Percentiles rank a stretch among this genome's conserved stretches.
Conservation (phyloP, 2,888 invertebrate genomes). For the Lasioglossum leucozonium region DNA sequence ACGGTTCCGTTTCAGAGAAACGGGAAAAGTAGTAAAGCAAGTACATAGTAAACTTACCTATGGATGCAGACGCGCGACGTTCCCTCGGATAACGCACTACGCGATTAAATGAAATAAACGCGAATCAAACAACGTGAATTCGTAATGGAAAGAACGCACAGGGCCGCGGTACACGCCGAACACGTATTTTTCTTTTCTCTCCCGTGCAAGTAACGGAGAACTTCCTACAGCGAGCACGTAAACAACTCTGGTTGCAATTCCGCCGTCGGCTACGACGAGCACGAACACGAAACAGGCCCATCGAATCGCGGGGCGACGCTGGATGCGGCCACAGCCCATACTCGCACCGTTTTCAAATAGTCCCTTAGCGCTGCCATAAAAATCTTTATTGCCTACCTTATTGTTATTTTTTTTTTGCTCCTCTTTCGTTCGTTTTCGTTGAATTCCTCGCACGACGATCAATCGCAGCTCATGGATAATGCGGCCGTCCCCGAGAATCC, state of each 20-base stretch:
- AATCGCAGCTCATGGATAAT: constrained; percentile 20
- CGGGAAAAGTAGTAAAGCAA: constrained; percentile 44
- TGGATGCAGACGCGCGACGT: constrained; percentile 42
- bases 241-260: constrained; percentile 78
- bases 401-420: background rate
- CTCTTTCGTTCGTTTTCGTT: no score
- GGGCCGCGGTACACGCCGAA: constrained; percentile 24
- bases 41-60: constrained; percentile 64
- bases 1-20: constrained; percentile 38
- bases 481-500: background rate
- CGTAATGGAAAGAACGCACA: constrained; percentile 34
- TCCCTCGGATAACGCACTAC: constrained; percentile 45
- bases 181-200: constrained; percentile 37
- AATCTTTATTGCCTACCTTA: constrained; percentile 38
- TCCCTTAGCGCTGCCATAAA: constrained; percentile 56
- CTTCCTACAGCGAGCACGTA: constrained; percentile 68
- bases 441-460: constrained; percentile 10
- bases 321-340: constrained; percentile 71
- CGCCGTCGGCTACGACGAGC: constrained; percentile 74
- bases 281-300: constrained; percentile 74
- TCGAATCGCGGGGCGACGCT: constrained; percentile 77
- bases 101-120: constrained; percentile 19
- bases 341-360: constrained; percentile 77
- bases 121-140: constrained; percentile 13
- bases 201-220: constrained; percentile 38